Conservation (phyloP, 1,140 invertebrate genomes). For the Neodiprion pinetum region DNA sequence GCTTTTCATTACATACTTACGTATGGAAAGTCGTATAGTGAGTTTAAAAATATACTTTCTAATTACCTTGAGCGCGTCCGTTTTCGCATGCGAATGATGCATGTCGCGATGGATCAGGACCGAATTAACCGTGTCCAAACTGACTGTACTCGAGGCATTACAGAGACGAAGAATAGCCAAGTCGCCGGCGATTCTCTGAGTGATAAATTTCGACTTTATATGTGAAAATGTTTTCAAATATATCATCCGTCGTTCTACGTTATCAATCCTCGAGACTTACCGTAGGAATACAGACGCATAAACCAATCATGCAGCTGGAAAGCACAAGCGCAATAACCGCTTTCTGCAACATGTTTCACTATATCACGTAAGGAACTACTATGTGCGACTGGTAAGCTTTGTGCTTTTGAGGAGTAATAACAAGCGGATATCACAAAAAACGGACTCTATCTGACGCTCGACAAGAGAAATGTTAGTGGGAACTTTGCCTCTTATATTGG, state of each 20-base stretch:
- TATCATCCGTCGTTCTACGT: conserved; percentile 6
- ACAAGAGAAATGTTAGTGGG: too few species aligned
- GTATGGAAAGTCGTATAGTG: background rate
- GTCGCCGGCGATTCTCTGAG: conserved; percentile 26
- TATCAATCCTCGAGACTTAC: conserved; percentile 3
- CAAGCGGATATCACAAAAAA: too few species aligned
- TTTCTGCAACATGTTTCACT: too few species aligned
- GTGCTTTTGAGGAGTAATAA: too few species aligned
- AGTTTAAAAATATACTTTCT: background rate
- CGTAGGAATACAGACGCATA: background rate
- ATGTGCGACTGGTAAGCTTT: too few species aligned
- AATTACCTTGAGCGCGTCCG: conserved; percentile 10
- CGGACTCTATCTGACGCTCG: too few species aligned
- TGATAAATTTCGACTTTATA: background rate
- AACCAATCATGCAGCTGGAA: background rate
- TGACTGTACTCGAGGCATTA: conserved; percentile 28
- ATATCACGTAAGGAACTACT: too few species aligned
- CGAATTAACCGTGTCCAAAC: conserved; percentile 26
- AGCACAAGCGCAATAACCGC: background rate
- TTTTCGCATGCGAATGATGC: background rate
- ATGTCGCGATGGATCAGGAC: conserved; percentile 29
- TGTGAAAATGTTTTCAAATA: background rate
- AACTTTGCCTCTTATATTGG: too few species aligned
- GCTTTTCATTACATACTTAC: background rate
- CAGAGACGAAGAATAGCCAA: conserved; percentile 30